Conservation (phyloP, 1,140 invertebrate species). For the Trichonephila clavipes region DNA sequence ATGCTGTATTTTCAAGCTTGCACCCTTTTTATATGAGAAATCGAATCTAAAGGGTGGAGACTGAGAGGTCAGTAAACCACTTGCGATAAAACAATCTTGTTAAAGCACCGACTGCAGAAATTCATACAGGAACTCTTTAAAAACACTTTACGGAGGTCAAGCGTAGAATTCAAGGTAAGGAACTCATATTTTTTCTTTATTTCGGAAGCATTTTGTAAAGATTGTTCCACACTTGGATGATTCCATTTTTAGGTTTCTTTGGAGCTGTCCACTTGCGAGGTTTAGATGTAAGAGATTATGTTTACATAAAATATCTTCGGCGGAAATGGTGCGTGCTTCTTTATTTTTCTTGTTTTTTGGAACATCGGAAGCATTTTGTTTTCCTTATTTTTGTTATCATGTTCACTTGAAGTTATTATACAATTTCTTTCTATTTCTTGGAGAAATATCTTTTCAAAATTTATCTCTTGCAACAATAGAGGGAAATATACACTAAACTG, state of each 20-base stretch:
- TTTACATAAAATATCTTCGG: neutral
- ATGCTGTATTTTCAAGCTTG: neutral
- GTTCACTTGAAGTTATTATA: too few relatives aligned
- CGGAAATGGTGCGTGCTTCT: neutral
- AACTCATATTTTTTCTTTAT: constrained; percentile 32
- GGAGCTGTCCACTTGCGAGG: neutral
- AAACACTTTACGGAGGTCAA: constrained; percentile 49
- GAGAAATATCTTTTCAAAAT: too few relatives aligned
- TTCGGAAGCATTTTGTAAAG: neutral
- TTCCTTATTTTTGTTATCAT: too few relatives aligned
- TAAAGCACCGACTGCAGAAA: neutral
- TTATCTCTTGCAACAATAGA: too few relatives aligned
- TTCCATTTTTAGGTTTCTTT: neutral
- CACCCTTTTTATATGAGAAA: neutral
- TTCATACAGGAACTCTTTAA: neutral
- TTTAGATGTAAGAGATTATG: neutral
- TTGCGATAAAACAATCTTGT: neutral
- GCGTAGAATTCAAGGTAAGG: constrained; percentile 59
- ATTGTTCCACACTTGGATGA: constrained; percentile 13
- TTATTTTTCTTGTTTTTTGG: neutral
- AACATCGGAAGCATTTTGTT: neutral
- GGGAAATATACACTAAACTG: too few relatives aligned
- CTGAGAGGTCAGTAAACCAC: constrained; percentile 65
- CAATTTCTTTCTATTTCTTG: too few relatives aligned
- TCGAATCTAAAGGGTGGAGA: constrained; percentile 48